Conservation (phyloP, 1,140 invertebrate genomes). For the Drosophila kanapiae region DNA sequence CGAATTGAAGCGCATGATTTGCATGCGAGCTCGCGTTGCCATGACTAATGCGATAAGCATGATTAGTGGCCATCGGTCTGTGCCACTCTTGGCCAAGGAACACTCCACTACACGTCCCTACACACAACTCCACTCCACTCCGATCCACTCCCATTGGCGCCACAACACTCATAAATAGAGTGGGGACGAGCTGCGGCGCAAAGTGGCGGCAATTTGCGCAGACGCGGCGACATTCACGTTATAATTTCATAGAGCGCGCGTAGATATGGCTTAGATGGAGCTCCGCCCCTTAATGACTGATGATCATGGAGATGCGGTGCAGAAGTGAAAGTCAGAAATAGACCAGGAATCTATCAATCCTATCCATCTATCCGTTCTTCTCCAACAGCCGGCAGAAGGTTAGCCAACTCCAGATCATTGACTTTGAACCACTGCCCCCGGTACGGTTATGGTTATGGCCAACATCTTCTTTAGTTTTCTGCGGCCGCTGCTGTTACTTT, state of each 20-base stretch:
- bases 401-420: constrained; percentile 50
- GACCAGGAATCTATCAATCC: constrained; percentile 29
- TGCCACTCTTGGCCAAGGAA: constrained; percentile 10
- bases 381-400: constrained; percentile 11
- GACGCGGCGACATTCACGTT: constrained; percentile 72
- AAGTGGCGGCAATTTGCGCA: constrained; percentile 69
- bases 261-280: constrained; percentile 21
- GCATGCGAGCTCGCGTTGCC: constrained; percentile 71
- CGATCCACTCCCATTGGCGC: constrained; percentile 55
- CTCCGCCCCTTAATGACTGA: constrained; percentile 35
- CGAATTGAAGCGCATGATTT: constrained; percentile 78
- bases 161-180: constrained; percentile 54
- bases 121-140: constrained; percentile 8
- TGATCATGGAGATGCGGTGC: constrained; percentile 20
- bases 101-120: constrained; percentile 1
- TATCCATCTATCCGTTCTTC: not conserved
- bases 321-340: constrained; percentile 71
- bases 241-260: constrained; percentile 58
- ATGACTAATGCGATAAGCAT: constrained; percentile 84
- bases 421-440: constrained; percentile 52
- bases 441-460: constrained; percentile 26
- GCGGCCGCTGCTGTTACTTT: constrained; percentile 27
- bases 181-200: constrained; percentile 36
- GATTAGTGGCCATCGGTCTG: constrained; percentile 68
- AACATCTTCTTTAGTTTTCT: constrained; percentile 36